A percentile compares a stretch with the other conserved stretches of the same genome.
phyloP scores from a whole-genome alignment of 2,888 invertebrate genomes.

The Coenonympha glycerion region DNA sequence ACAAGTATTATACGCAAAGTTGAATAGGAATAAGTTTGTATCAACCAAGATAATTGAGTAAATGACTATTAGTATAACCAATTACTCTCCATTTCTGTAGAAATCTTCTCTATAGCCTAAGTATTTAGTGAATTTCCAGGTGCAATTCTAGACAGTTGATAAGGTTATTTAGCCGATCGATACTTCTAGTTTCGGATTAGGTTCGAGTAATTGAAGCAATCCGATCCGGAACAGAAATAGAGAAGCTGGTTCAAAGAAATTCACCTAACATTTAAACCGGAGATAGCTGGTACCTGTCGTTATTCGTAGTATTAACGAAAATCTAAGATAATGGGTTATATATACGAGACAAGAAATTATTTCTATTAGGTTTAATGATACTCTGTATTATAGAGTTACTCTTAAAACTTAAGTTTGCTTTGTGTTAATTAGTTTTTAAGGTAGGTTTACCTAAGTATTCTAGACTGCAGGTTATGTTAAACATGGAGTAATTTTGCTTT shows the following conservation, averaged over 20 bases:
- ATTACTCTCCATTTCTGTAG: no score
- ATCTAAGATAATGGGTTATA: background rate
- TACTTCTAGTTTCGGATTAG: background rate
- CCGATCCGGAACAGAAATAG: background rate
- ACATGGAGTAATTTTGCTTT: constrained; percentile 6
- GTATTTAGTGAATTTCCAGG: background rate
- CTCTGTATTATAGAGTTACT: no score
- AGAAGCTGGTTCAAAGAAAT: constrained; percentile 2
- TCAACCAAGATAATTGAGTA: no score
- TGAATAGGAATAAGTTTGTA: no score
- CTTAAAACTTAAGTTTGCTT: no score
- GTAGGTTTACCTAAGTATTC: no score
- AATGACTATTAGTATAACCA: no score
- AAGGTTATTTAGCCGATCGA: background rate
- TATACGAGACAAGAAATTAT: background rate
- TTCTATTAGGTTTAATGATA: no score
- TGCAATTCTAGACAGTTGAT: background rate
- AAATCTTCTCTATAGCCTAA: no score
- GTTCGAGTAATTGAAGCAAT: constrained; percentile 6
- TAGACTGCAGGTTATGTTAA: background rate
- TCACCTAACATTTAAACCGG: background rate
- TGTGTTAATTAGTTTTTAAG: no score
- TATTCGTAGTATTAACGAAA: background rate
- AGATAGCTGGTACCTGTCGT: background rate
- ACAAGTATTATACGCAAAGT: no score